A percentile compares a stretch with the other conserved stretches of the same genome.
Evolutionary conservation across 2,113 vertebrate species (phyloP).

Genomic region (Mobula birostris): DNA sequence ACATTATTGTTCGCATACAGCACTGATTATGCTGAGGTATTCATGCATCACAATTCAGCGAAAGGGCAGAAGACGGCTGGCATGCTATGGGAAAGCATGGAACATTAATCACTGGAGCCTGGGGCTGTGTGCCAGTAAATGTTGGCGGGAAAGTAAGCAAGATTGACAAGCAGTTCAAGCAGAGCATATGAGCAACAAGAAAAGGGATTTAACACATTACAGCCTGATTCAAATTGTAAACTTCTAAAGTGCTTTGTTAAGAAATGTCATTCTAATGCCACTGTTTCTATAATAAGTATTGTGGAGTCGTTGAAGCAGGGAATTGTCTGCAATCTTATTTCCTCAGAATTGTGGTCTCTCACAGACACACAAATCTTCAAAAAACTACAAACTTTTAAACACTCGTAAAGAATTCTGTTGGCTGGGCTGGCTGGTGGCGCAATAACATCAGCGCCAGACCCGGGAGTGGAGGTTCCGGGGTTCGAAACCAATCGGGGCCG

Average conservation of each 20-base stretch:
- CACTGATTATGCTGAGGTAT: conserved; percentile 19
- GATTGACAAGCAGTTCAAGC: conserved; percentile 5
- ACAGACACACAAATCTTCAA: not conserved
- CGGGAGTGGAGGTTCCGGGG: no score
- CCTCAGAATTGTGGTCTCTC: not conserved
- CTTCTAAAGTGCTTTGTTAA: not conserved
- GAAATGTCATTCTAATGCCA: not conserved
- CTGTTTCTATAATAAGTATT: not conserved
- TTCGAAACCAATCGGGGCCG: no score
- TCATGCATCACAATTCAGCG: conserved; percentile 14
- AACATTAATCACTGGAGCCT: conserved; percentile 28
- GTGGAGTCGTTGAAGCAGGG: not conserved
- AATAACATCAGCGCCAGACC: no score
- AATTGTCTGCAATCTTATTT: not conserved
- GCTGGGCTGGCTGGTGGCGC: no score
- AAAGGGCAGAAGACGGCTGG: conserved; percentile 17
- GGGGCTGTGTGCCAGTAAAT: not conserved
- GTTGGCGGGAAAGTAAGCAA: conserved; percentile 32
- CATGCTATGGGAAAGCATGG: conserved; percentile 33
- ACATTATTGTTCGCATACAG: not conserved
- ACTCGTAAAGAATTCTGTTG: not conserved
- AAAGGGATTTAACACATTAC: not conserved
- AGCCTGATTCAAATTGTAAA: not conserved
- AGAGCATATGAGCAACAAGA: not conserved
- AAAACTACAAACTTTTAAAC: no score